phyloP scores from a whole-genome alignment of 1,140 invertebrate species.

The Drosophila ogumai region DNA sequence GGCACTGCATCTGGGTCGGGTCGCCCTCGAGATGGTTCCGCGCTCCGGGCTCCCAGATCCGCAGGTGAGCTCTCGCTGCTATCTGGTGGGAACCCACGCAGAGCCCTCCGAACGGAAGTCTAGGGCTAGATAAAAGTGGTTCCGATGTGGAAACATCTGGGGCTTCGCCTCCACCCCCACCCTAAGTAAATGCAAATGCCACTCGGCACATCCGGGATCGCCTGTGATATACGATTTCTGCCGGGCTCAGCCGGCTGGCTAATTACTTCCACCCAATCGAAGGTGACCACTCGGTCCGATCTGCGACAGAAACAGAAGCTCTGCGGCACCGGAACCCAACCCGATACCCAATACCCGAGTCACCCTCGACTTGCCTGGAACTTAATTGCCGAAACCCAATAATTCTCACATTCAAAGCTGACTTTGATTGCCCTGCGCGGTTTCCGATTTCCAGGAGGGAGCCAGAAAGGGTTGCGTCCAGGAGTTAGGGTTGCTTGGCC shows the following conservation, averaged over 20 bases:
- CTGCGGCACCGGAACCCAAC: slow-evolving; percentile 56
- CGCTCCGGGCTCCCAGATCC: slow-evolving; percentile 11
- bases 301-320: slow-evolving; percentile 18
- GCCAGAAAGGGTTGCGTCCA: slow-evolving; percentile 36
- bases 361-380: slow-evolving; percentile 23
- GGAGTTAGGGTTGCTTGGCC: slow-evolving; percentile 43
- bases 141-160: slow-evolving; percentile 59
- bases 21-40: slow-evolving; percentile 13
- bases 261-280: slow-evolving; percentile 64
- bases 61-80: slow-evolving; percentile 2
- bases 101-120: slow-evolving; percentile 33
- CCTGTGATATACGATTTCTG: slow-evolving; percentile 66
- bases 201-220: slow-evolving; percentile 52
- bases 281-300: slow-evolving; percentile 39
- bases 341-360: slow-evolving; percentile 55
- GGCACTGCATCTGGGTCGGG: slow-evolving; percentile 69
- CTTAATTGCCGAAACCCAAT: slow-evolving; percentile 70
- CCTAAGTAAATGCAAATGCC: slow-evolving; percentile 67
- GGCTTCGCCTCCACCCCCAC: slow-evolving; percentile 13
- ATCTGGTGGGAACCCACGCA: slow-evolving; percentile 25
- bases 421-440: slow-evolving; percentile 66
- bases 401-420: slow-evolving; percentile 52
- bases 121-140: slow-evolving; percentile 36
- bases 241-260: slow-evolving; percentile 33
- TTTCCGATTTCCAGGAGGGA: slow-evolving; percentile 58